Evolutionary conservation across 2,797 vertebrate genomes (phyloP).

Genomic region (Danio kyathit): DNA sequence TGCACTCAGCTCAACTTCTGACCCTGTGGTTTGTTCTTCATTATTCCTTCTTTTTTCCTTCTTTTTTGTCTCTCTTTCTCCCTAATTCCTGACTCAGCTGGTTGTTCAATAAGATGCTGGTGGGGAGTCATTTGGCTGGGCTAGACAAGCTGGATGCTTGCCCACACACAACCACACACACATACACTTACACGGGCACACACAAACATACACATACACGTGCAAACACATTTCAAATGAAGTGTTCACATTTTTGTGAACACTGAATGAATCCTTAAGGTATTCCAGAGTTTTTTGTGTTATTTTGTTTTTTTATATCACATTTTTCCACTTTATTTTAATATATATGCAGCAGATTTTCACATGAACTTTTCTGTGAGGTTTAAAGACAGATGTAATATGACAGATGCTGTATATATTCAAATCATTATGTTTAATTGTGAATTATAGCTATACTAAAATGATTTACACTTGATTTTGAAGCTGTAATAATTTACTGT

Average conservation of each 20-base stretch:
- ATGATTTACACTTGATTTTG: not conserved
- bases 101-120: constrained; percentile 61
- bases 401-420: not conserved
- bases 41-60: constrained; percentile 38
- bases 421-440: not conserved
- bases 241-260: constrained; percentile 44
- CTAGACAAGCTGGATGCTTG: constrained; percentile 53
- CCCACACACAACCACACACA: constrained; percentile 33
- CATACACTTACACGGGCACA: constrained; percentile 46
- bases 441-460: not conserved
- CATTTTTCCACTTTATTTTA: not conserved
- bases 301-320: not conserved
- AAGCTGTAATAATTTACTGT: not conserved
- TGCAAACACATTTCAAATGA: constrained; percentile 15
- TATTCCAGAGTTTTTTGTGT: constrained; percentile 47
- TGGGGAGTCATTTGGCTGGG: constrained; percentile 56
- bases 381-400: not conserved
- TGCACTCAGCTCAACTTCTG: constrained; percentile 46
- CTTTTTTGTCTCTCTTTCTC: constrained; percentile 19
- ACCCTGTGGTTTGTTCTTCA: constrained; percentile 54
- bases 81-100: constrained; percentile 60
- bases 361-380: not conserved
- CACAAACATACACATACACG: constrained; percentile 17
- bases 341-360: not conserved
- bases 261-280: constrained; percentile 61